These are phyloP conservation scores for Stichopus horrens DNA, from an alignment of 53 echinoderm and acorn worm species.

Conservation along the genomic window DNA sequence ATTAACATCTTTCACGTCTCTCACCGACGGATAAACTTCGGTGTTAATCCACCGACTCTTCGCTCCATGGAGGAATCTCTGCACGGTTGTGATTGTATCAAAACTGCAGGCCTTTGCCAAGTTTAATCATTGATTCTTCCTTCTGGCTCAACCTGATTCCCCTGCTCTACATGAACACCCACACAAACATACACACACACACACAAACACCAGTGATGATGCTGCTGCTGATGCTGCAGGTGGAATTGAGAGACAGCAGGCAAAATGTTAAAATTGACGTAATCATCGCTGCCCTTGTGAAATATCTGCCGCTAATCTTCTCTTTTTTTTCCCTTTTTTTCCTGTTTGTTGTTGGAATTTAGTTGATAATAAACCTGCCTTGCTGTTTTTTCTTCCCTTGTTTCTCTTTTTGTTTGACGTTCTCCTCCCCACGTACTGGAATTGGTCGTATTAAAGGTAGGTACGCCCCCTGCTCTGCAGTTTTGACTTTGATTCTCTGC, in stretches of 20 bases:
- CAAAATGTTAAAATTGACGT: conserved; percentile 5
- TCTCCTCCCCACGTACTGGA: not conserved
- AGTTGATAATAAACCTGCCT: conserved; percentile 21
- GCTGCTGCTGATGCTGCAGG: conserved; percentile 16
- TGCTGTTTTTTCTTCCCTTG: not conserved
- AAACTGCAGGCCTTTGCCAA: conserved; percentile 24
- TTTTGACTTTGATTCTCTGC: not conserved
- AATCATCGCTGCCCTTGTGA: conserved; percentile 34
- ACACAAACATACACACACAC: not conserved
- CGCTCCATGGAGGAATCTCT: not conserved
- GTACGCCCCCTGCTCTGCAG: not conserved
- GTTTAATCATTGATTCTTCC: conserved; percentile 14
- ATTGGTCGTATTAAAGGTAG: not conserved
- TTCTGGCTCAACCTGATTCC: not conserved
- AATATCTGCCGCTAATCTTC: conserved; percentile 20
- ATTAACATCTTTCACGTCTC: not conserved
- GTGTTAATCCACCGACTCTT: not conserved
- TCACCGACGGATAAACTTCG: not conserved
- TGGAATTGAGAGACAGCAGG: conserved; percentile 6
- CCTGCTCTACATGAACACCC: not conserved
- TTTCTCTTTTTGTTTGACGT: too few relatives aligned
- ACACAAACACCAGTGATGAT: not conserved
- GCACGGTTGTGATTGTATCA: conserved; percentile 31
- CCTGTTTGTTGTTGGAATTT: too few relatives aligned
- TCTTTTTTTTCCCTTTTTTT: not conserved